Base-by-base conservation (phyloP, 2,797 vertebrate genomes). In the Coracias cyanogaster region DNA sequence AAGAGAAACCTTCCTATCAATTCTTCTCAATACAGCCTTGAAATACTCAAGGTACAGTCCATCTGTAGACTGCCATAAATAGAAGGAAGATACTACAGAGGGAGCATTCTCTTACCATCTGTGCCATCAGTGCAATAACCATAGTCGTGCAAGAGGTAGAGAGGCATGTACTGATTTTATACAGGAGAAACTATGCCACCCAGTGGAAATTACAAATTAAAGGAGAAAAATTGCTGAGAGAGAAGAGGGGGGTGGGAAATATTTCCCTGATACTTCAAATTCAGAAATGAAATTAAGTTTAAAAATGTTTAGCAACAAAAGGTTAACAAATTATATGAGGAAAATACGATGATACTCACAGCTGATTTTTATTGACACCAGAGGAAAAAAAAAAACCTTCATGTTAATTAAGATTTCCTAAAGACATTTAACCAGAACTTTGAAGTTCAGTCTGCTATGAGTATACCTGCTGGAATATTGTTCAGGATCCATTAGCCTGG, bases 121-220 rank as follows among this genome's bases (percentile, higher is more conserved):
- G 8, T 48, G 51, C 64, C 58, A 69, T 22, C 41, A 52, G 22
- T 7, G 31, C 2, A 12, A 18, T 29, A 72, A 66, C 24, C 65
- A n/a, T 4, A 51, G 61, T 2, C 54, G 41, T 39, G 37, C 20
- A 52, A 87, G 52, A 49, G 16, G 12, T 14, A 81, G 51, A 43
- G n/a, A 51, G 89, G 26, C 45, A 43, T 1, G 5, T 8, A 22
- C 37, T 24, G 26, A 26, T 62, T 92, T 85, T 62, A 82, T 45
- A 18, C 2, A 84, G 84, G 57, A 92, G 84, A 92, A 92, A 95
- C 26, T 45, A 29, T 94, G 96, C 94, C 96, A 95, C 94, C 94
- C 89, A 88, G 92, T 93, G 95, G 95, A 94, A 91, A 46, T 65
- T 83, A 61, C 65, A 84, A 92, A 78, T 37, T 62, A 60, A 17